Base-by-base conservation (phyloP, 2,888 invertebrate genomes). In the Selenia dentaria region DNA sequence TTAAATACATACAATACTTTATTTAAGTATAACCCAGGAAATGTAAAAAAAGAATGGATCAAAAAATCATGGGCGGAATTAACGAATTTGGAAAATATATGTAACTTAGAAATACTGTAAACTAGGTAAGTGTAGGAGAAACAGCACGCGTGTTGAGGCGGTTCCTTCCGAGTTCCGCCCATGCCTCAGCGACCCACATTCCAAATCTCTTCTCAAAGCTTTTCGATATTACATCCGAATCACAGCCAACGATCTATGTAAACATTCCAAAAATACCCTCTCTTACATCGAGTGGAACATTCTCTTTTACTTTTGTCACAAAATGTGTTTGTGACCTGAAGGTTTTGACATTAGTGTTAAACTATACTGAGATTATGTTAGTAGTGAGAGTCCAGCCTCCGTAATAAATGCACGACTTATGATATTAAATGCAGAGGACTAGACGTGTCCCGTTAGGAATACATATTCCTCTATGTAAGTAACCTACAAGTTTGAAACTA, bases 181-280 rank as follows among this genome's bases (percentile, higher is more conserved):
- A 42, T 24, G 34, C 10, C 25, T 25, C 2, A 8, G 6, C 13
- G 36, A 48, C 38, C 44, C 40, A 33, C 47, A 37, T 43, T 38
- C 33, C 48, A 50, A 26, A 50, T 47, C 54, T 48, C 6, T 55
- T 57, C 43, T 40, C 37, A 39, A 43, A 44, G 54, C 58, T 55
- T 55, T 38, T 60, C 58, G 70, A 70, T 62, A 72, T 69, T 70
- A 78, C 70, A 63, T 68, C 54, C 70, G 64, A 76, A 74, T 86
- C 87, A 87, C 87, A 87, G 87, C 83, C 84, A 76, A 76, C 71
- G 60, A 66, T 58, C 65, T 67, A 64, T 66, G 61, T 63, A 78
- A 73, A 76, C 75, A 58, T 66, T 80, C 76, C 68, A 74, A 77
- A 82, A 77, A 78, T 74, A 74, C 57, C 37, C 9, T 35, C 38